Percentiles rank a stretch among this genome's conserved stretches.
Evolutionary conservation across 2,113 vertebrate species (phyloP).

Genomic region (Vidua chalybeata): DNA sequence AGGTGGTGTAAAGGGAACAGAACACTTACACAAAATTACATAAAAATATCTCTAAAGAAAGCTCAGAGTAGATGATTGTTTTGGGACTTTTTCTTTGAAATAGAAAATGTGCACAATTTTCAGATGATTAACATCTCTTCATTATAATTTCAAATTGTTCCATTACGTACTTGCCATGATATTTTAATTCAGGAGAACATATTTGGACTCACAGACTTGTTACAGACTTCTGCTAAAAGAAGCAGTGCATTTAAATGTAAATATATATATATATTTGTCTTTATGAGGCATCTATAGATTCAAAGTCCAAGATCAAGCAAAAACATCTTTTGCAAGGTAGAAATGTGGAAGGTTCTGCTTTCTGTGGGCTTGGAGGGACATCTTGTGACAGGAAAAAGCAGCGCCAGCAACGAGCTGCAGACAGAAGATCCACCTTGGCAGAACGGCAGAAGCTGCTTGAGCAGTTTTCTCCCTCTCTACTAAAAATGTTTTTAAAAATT

Average conservation of each 20-base stretch:
- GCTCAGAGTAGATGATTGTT: accelerated
- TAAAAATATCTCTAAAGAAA: not conserved
- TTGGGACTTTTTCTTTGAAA: not conserved
- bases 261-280: not conserved
- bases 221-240: not conserved
- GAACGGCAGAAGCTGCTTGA: not conserved
- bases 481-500: not conserved
- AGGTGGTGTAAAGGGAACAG: not conserved
- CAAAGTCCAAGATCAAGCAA: not conserved
- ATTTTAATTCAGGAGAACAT: not conserved
- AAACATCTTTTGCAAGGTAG: not conserved
- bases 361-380: slow-evolving; percentile 3
- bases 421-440: accelerated
- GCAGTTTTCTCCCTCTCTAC: not conserved
- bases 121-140: not conserved
- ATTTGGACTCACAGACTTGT: not conserved
- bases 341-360: not conserved
- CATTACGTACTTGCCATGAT: not conserved
- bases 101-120: not conserved
- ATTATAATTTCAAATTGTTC: not conserved
- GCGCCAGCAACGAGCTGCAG: not conserved
- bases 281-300: not conserved
- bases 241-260: not conserved
- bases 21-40: not conserved
- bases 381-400: not conserved